These are phyloP conservation scores for Centroberyx gerrardi DNA, from an alignment of 2,797 vertebrate species.

Conservation along the genomic window DNA sequence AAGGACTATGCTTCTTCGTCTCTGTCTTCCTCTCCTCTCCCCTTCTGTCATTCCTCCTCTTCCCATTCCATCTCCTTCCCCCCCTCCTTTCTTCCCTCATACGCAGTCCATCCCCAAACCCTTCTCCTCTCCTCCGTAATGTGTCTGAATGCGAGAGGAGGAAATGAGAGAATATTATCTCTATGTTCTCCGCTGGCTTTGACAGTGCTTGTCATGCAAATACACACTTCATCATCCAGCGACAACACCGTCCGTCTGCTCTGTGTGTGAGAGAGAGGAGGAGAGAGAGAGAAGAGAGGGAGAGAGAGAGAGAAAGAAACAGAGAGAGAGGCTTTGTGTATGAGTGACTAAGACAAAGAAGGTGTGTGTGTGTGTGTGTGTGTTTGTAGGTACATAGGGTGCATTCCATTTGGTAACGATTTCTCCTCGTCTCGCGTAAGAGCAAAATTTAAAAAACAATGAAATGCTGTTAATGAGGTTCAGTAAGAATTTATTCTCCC, in stretches of 20 bases:
- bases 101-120: conserved; percentile 34
- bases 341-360: too few species aligned
- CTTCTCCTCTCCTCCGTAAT: conserved; percentile 27
- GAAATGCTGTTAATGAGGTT: too few species aligned
- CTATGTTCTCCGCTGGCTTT: conserved; percentile 23
- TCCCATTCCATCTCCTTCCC: conserved; percentile 27
- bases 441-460: too few species aligned
- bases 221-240: conserved; percentile 26
- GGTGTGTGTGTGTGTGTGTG: conserved; percentile 1
- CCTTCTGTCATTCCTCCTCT: conserved; percentile 2
- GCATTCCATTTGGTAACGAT: too few species aligned
- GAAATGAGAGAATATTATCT: conserved; percentile 63
- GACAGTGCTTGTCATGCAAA: conserved; percentile 31
- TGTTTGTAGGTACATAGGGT: not conserved
- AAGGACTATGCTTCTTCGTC: too few species aligned
- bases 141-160: conserved; percentile 18
- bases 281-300: too few species aligned
- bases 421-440: too few species aligned
- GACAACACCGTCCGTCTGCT: conserved; percentile 9
- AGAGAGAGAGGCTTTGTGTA: too few species aligned
- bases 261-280: not conserved
- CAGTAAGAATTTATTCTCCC: too few species aligned
- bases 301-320: too few species aligned
- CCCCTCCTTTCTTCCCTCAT: conserved; percentile 18
- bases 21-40: conserved; percentile 12